Percentiles rank a stretch among this genome's conserved stretches.
Evolutionary conservation across 2,888 invertebrate species (phyloP).

Genomic region (Gandaritis pyraliata): DNA sequence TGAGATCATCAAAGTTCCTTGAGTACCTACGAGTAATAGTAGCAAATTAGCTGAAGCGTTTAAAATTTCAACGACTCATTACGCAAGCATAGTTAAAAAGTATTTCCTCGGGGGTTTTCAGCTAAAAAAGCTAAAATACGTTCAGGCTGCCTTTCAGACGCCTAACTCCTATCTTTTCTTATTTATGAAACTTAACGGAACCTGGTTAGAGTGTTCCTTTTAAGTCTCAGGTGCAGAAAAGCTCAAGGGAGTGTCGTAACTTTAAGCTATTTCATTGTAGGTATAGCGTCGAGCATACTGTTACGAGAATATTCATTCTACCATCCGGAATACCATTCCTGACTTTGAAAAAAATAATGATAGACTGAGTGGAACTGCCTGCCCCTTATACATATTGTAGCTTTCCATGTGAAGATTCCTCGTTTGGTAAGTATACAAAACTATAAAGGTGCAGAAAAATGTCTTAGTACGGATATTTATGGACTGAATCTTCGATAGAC

Average conservation of each 20-base stretch:
- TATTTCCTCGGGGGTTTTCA: constrained; percentile 22
- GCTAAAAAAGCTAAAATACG: constrained; percentile 30
- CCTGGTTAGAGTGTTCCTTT: constrained; percentile 49
- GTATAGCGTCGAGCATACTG: constrained; percentile 6
- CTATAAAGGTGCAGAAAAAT: too few species aligned
- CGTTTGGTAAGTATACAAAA: too few species aligned
- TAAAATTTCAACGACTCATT: constrained; percentile 37
- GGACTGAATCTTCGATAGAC: too few species aligned
- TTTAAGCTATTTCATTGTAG: constrained; percentile 46
- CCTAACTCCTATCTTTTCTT: constrained; percentile 45
- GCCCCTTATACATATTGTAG: too few species aligned
- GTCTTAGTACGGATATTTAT: too few species aligned
- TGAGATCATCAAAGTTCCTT: constrained; percentile 21
- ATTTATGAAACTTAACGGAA: constrained; percentile 48
- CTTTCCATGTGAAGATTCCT: too few species aligned
- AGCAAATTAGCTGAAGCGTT: constrained; percentile 10
- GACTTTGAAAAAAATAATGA: background rate
- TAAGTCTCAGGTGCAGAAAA: constrained; percentile 54
- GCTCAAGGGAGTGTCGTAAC: constrained; percentile 46
- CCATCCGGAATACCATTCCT: background rate
- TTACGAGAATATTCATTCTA: constrained; percentile 4
- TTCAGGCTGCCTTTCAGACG: constrained; percentile 32
- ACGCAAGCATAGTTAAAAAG: constrained; percentile 21
- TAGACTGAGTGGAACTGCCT: too few species aligned
- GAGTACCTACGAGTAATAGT: constrained; percentile 10